Evolutionary conservation across 1,140 invertebrate genomes (phyloP), one percentile per base, ranked within the genome.

Genomic region (Lepidurus arcticus): DNA sequence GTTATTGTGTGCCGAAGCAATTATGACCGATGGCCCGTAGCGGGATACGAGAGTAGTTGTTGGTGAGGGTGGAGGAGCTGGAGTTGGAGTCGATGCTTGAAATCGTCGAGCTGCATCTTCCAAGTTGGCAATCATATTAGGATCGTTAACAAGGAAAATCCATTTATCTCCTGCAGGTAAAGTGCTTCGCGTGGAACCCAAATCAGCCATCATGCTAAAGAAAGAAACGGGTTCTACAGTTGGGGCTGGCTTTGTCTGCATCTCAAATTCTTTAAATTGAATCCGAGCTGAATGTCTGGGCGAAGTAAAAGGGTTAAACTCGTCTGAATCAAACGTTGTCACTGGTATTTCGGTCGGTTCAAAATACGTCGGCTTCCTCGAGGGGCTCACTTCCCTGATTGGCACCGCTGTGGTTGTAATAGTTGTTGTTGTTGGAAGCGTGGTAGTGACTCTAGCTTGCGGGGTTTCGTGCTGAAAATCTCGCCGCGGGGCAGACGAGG

Each of bases 111-210:
- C 53, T 65, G 53, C 53, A 21, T 65, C 53, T 65, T 65, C 53
- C 53, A 65, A 65, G 43, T 76, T 76, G 24, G 75, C 75, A 76
- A 76, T 76, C 75, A 76, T 76, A 47, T 76, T 76, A 44, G 75
- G 75, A 45, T 76, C 75, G 43, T 76, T 44, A 76, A 47, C 43
- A 34, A 76, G 75, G 21, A 76, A 47, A 44, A 76, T 47, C 75
- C 75, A 76, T 45, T 65, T 65, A 65, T 65, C 53, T 65, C 53
- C 53, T 21, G n/a, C 53, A 21, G 21, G 16, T 9, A 13, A n/a
- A 65, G 53, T 65, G 53, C 53, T 65, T 65, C 53, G 53, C n/a
- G 16, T 13, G 21, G 53, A 65, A 21, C 21, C 53, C n/a, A 65
- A 65, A 65, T 65, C 53, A 65, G 53, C 53, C 16, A 65, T 65